Evolutionary conservation across 2,888 invertebrate species (phyloP).

Genomic region (Chrysolina oricalcia): DNA sequence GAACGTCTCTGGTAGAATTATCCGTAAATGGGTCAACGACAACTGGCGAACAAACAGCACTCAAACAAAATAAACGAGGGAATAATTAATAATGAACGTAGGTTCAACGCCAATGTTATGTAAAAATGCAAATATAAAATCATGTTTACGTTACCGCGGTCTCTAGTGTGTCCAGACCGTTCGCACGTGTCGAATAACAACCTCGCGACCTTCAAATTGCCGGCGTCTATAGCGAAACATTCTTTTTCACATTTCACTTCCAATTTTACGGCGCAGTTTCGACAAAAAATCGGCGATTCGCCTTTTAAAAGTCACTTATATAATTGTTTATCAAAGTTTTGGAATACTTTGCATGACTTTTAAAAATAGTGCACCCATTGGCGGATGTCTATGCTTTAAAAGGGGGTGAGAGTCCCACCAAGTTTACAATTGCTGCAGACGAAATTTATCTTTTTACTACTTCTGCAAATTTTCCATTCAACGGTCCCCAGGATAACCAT

Average conservation of each 20-base stretch:
- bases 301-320: neutral
- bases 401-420: too few relatives aligned
- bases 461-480: too few relatives aligned
- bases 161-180: slow-evolving; percentile 19
- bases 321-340: neutral
- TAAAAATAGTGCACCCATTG: neutral
- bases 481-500: too few relatives aligned
- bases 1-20: neutral
- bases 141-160: slow-evolving; percentile 27
- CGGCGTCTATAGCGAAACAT: slow-evolving; percentile 11
- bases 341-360: neutral
- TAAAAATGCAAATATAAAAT: slow-evolving; percentile 27
- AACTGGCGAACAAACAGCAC: neutral
- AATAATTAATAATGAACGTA: slow-evolving; percentile 15
- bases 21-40: neutral
- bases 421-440: too few relatives aligned
- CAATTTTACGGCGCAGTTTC: slow-evolving; percentile 13
- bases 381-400: too few relatives aligned
- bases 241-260: slow-evolving; percentile 34
- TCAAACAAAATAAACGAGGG: slow-evolving; percentile 18
- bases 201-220: slow-evolving; percentile 36
- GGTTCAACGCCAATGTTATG: slow-evolving; percentile 29
- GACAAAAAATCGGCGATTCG: neutral
- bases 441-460: too few relatives aligned
- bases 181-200: slow-evolving; percentile 43